Evolutionary conservation across 2,888 invertebrate genomes (phyloP).

Genomic region (Eristalis tenax): DNA sequence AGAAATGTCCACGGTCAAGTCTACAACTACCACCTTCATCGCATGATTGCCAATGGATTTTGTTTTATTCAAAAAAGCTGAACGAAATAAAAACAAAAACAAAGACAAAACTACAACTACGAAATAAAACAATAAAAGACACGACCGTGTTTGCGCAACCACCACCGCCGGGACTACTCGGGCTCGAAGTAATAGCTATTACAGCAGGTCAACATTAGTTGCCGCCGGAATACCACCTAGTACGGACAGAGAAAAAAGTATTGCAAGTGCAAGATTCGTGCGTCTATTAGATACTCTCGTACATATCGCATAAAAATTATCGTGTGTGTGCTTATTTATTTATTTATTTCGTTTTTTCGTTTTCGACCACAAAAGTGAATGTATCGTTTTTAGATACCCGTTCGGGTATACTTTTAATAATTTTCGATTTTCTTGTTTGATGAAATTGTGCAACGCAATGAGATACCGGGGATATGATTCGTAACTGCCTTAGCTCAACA

Average conservation of each 20-base stretch:
- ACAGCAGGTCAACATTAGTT: constrained; percentile 70
- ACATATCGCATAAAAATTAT: constrained; percentile 12
- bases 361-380: background rate
- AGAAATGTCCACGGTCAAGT: constrained; percentile 72
- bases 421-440: background rate
- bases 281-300: background rate
- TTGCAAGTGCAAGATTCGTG: constrained; percentile 2
- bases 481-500: background rate
- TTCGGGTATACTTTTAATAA: background rate
- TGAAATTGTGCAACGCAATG: background rate
- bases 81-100: background rate
- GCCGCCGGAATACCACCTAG: constrained; percentile 61
- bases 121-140: constrained; percentile 30
- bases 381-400: background rate
- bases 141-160: constrained; percentile 64
- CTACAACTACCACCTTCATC: constrained; percentile 57
- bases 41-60: constrained; percentile 42
- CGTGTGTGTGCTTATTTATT: background rate
- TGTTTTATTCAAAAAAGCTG: constrained; percentile 20
- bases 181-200: constrained; percentile 59
- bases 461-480: background rate
- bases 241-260: constrained; percentile 40
- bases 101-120: constrained; percentile 20
- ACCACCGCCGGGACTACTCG: constrained; percentile 53
- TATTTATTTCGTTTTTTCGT: background rate